Evolutionary conservation across 2,888 invertebrate species (phyloP), one percentile per base, ranked within the genome.

Genomic region (Charanyca ferruginea): DNA sequence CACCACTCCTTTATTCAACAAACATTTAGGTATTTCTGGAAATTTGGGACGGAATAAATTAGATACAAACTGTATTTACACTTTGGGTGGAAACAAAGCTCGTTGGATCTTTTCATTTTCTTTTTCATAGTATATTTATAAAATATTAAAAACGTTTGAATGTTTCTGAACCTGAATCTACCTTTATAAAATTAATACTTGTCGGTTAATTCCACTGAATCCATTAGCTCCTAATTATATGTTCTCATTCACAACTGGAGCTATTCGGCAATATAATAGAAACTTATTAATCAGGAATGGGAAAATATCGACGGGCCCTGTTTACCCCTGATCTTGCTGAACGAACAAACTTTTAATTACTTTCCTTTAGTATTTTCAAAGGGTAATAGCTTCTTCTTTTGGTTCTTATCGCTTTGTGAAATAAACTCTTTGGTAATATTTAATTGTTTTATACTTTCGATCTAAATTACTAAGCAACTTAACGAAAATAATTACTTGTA

Each of bases 341-440:
- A 80, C 77, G 84, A 82, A 80, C 66, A 71, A 91, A 91, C 84
- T 91, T 91, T 91, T 90, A 91, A 91, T 91, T 89, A 88, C 88
- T 87, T 88, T 87, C 81, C 86, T 87, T 89, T 87, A 85, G 85
- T 84, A 87, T 87, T 88, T 86, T 83, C 85, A 86, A 83, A 83
- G 84, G 84, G 87, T 85, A 85, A 88, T 88, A 83, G 84, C 82
- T 83, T 80, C 84, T 84, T 83, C 83, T 85, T 83, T 84, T 79
- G 76, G 74, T 82, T 80, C 79, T 76, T 81, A 83, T 77, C 81
- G 77, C 81, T 84, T 81, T 84, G 83, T 73, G 61, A 73, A 79
- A 84, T 78, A 69, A 79, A 67, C 72, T 77, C 76, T 82, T 79
- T 73, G 75, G 61, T 38, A 52, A 67, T 77, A 81, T 80, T 81